These are phyloP conservation scores for Poecilia picta DNA, from an alignment of 2,797 vertebrate genomes.

Conservation along the genomic window DNA sequence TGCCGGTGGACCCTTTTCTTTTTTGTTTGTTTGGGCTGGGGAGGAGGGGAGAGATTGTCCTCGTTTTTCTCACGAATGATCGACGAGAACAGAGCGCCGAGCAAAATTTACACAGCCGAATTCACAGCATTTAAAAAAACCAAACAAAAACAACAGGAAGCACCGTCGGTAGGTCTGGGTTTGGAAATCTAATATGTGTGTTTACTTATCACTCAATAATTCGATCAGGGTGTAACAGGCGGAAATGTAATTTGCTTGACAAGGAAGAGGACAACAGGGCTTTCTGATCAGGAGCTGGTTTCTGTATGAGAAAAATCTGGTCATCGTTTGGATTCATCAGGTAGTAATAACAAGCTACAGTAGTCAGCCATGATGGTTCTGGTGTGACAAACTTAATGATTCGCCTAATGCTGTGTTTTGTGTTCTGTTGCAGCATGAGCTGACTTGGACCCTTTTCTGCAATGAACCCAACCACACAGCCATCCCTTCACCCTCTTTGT, in stretches of 20 bases:
- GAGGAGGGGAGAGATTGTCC: slow-evolving; percentile 9
- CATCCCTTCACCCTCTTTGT: slow-evolving; percentile 15
- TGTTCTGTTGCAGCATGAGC: slow-evolving; percentile 50
- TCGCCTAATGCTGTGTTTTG: slow-evolving; percentile 24
- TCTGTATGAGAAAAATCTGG: slow-evolving; percentile 1
- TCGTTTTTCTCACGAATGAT: slow-evolving; percentile 28
- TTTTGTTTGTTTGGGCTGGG: background rate
- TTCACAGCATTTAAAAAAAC: slow-evolving; percentile 43
- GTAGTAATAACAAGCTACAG: background rate
- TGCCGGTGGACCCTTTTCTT: background rate
- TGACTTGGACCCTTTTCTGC: slow-evolving; percentile 53
- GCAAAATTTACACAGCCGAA: slow-evolving; percentile 58
- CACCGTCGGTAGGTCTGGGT: slow-evolving; percentile 14
- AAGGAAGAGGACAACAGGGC: slow-evolving; percentile 15
- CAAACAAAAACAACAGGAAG: background rate
- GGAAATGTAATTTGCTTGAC: slow-evolving; percentile 43
- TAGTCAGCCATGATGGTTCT: slow-evolving; percentile 2
- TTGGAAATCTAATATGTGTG: slow-evolving; percentile 33
- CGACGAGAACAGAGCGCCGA: slow-evolving; percentile 40
- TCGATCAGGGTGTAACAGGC: slow-evolving; percentile 38
- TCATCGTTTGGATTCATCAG: background rate
- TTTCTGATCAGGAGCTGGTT: background rate
- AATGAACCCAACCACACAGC: slow-evolving; percentile 8
- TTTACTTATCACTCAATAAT: slow-evolving; percentile 57
- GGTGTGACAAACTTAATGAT: background rate